phyloP scores from a whole-genome alignment of 2,797 vertebrate genomes.

The Tolypeutes matacus region DNA sequence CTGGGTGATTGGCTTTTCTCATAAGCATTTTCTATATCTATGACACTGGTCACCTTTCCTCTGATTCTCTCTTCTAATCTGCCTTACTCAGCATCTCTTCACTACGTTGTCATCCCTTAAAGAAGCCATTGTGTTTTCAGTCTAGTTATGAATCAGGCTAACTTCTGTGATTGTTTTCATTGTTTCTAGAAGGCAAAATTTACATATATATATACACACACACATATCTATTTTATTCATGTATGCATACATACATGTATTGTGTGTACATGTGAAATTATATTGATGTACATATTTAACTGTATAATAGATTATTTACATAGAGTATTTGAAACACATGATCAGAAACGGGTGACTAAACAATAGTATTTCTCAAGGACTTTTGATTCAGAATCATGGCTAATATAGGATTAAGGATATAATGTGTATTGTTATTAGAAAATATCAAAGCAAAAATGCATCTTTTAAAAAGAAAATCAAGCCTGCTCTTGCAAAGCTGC shows the following conservation, averaged over 20 bases:
- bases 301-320: not conserved
- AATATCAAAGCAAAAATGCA: not conserved
- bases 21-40: too few species aligned
- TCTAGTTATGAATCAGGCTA: not conserved
- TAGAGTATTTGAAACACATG: too few species aligned
- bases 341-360: too few species aligned
- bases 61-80: fast-evolving
- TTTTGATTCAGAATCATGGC: too few species aligned
- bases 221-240: not conserved
- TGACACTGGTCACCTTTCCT: fast-evolving
- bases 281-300: not conserved
- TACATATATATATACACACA: not conserved
- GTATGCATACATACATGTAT: not conserved
- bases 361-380: not conserved
- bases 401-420: not conserved
- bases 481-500: not conserved
- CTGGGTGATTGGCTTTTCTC: not conserved
- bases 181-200: not conserved
- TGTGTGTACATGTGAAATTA: too few species aligned
- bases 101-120: fast-evolving
- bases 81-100: not conserved
- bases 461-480: not conserved
- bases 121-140: too few species aligned
- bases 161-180: not conserved
- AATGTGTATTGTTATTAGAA: not conserved